These are phyloP conservation scores for Actenoides lindsayi DNA, from an alignment of 2,113 vertebrate species.

Conservation along the genomic window DNA sequence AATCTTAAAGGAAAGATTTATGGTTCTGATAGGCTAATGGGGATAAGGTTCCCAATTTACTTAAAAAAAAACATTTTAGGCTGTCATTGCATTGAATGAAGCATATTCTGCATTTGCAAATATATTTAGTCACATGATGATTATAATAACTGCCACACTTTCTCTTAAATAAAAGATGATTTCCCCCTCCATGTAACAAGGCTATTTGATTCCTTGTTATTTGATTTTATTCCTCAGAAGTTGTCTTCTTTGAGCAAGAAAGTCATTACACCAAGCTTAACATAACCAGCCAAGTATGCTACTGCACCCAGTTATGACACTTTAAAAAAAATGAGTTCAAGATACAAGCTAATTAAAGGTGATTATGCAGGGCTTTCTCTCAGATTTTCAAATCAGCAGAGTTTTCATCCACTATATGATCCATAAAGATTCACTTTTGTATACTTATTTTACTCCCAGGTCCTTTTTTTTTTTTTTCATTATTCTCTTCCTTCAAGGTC, in stretches of 20 bases:
- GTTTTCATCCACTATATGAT: neutral
- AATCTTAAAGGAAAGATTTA: neutral
- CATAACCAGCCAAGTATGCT: neutral
- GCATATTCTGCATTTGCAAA: neutral
- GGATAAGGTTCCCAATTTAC: neutral
- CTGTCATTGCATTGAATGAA: neutral
- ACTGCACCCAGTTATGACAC: neutral
- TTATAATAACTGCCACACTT: neutral
- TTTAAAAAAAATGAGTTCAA: neutral
- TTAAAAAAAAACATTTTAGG: neutral
- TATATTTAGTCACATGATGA: neutral
- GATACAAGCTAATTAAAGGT: neutral
- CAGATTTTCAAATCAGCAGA: neutral
- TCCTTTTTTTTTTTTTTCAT: neutral
- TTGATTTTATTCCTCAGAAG: neutral
- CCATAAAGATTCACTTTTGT: neutral
- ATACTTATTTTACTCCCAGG: neutral
- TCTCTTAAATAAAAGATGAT: neutral
- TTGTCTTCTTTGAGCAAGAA: neutral
- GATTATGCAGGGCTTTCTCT: neutral
- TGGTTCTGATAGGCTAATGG: neutral
- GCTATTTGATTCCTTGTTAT: neutral
- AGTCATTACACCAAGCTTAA: neutral
- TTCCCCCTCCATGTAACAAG: neutral
- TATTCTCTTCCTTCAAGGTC: neutral